Percentiles rank a stretch among this genome's conserved stretches.
phyloP scores from a whole-genome alignment of 2,888 invertebrate genomes.

The Tiphia femorata region DNA sequence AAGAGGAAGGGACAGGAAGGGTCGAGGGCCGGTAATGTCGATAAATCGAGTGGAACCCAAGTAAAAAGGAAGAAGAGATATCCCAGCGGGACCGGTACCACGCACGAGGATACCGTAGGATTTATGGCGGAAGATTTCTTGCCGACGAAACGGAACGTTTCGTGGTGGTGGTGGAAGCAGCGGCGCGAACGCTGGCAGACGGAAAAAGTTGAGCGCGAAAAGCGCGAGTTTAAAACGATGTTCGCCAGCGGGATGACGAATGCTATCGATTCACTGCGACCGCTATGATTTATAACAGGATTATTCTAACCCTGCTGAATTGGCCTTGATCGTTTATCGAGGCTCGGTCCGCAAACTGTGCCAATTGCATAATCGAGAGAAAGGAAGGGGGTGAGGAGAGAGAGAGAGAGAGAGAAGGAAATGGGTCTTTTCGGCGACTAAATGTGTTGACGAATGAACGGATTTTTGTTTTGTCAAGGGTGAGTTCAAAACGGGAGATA shows the following conservation, averaged over 20 bases:
- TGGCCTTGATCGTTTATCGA: too few species aligned
- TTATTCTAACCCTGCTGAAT: too few species aligned
- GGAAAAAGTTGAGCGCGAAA: constrained; percentile 22
- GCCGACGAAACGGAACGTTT: constrained; percentile 14
- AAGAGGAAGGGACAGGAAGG: too few species aligned
- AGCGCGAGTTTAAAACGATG: constrained; percentile 22
- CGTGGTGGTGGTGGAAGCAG: constrained; percentile 9
- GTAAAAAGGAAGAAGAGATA: constrained; percentile 44
- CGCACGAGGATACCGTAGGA: constrained; percentile 36
- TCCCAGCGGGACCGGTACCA: constrained; percentile 36
- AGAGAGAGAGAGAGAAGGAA: too few species aligned
- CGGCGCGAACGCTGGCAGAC: constrained; percentile 1
- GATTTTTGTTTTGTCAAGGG: too few species aligned
- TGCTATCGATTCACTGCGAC: constrained; percentile 5
- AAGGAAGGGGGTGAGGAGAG: too few species aligned
- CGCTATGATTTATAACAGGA: too few species aligned
- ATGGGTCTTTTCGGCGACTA: too few species aligned
- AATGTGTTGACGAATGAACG: too few species aligned
- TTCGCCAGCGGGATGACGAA: constrained; percentile 4
- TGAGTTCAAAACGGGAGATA: too few species aligned
- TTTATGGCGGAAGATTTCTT: constrained; percentile 51
- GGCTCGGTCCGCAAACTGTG: too few species aligned
- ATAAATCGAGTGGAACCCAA: constrained; percentile 53
- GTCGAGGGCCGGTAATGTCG: constrained; percentile 46
- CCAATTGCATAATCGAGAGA: too few species aligned